Conservation (phyloP, 2,888 invertebrate genomes). For the Cotesia congregata region DNA sequence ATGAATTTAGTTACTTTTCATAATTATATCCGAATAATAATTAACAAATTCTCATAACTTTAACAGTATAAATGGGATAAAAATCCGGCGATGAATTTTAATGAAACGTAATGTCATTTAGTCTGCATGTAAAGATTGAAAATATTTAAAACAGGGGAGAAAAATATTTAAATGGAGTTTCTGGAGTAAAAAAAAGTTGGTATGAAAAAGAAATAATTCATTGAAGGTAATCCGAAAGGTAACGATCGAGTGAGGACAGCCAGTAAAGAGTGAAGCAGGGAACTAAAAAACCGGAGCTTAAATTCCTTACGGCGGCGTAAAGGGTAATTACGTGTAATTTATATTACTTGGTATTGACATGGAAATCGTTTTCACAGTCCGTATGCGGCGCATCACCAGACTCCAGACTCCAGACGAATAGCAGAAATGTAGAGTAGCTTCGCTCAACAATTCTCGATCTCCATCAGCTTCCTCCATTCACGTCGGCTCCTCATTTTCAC, state of each 20-base stretch:
- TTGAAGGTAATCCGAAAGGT: background rate
- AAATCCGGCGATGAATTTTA: no score
- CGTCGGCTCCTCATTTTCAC: background rate
- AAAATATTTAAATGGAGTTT: background rate
- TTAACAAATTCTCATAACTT: no score
- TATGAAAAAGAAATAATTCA: background rate
- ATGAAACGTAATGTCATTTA: no score
- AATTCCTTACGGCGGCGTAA: slow-evolving; percentile 54
- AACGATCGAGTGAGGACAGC: slow-evolving; percentile 40
- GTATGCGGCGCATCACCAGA: slow-evolving; percentile 15
- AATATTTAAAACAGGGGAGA: no score
- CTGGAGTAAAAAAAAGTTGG: background rate
- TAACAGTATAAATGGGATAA: no score
- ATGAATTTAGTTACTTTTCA: no score
- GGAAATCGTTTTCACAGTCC: slow-evolving; percentile 57
- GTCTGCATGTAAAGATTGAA: no score
- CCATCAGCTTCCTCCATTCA: slow-evolving; percentile 11
- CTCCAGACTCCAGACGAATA: background rate
- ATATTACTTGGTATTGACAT: slow-evolving; percentile 70
- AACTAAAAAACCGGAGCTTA: slow-evolving; percentile 54
- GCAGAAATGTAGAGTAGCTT: slow-evolving; percentile 6
- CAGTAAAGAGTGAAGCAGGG: slow-evolving; percentile 58
- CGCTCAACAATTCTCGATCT: slow-evolving; percentile 1
- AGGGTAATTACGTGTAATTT: slow-evolving; percentile 70
- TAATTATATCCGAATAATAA: no score